Percentiles rank a stretch among this genome's conserved stretches.
Evolutionary conservation across 2,797 vertebrate species (phyloP).

Genomic region (Ptychobarbus kaznakovi): DNA sequence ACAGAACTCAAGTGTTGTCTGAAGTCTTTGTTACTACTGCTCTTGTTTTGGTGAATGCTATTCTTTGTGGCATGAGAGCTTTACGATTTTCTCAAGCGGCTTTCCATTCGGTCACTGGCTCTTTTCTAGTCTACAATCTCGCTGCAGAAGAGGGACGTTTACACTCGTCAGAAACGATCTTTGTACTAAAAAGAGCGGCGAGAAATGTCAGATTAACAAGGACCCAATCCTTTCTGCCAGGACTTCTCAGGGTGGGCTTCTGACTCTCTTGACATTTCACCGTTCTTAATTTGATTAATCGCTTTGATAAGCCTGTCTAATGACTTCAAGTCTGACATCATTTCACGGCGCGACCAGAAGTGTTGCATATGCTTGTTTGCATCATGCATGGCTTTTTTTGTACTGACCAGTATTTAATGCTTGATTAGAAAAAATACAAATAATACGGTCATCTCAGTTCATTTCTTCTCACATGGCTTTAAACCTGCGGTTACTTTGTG

Average conservation of each 20-base stretch:
- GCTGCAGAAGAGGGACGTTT: slow-evolving; percentile 25
- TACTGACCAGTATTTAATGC: slow-evolving; percentile 46
- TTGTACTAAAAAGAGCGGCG: background rate
- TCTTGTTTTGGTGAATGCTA: slow-evolving; percentile 48
- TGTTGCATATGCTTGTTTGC: slow-evolving; percentile 42
- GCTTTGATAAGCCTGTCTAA: slow-evolving; percentile 30
- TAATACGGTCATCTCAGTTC: slow-evolving; percentile 40
- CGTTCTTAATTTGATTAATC: slow-evolving; percentile 30
- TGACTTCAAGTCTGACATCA: background rate
- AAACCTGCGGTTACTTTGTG: slow-evolving; percentile 67
- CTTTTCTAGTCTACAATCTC: slow-evolving; percentile 13
- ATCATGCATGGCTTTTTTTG: slow-evolving; percentile 55
- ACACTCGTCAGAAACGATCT: slow-evolving; percentile 25
- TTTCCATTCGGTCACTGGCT: slow-evolving; percentile 34
- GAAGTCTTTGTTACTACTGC: slow-evolving; percentile 52
- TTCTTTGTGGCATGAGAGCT: slow-evolving; percentile 60
- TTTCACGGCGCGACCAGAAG: slow-evolving; percentile 31
- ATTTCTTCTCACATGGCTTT: slow-evolving; percentile 67
- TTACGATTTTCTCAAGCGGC: slow-evolving; percentile 49
- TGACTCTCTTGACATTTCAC: slow-evolving; percentile 31
- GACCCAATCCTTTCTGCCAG: slow-evolving; percentile 10
- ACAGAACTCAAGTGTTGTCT: slow-evolving; percentile 67
- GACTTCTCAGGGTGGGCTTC: slow-evolving; percentile 56
- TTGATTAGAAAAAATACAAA: slow-evolving; percentile 33
- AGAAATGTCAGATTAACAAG: slow-evolving; percentile 18